These are phyloP conservation scores for Sussaba pulchella DNA, from an alignment of 2,888 invertebrate species.

Conservation along the genomic window DNA sequence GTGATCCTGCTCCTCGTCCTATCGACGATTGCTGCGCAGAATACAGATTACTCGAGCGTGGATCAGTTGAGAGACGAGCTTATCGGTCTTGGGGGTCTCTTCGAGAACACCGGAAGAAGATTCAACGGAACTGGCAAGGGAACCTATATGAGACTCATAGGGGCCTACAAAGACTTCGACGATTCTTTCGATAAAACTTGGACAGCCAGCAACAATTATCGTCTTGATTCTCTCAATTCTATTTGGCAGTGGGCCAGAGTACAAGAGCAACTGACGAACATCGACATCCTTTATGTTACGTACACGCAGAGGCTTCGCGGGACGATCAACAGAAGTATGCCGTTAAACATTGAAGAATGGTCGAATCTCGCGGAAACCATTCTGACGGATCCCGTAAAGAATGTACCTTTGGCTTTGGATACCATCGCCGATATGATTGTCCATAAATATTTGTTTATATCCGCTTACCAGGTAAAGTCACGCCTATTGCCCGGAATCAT, in stretches of 20 bases:
- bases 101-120: slow-evolving; percentile 83
- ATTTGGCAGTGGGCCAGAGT: slow-evolving; percentile 88
- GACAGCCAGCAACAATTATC: slow-evolving; percentile 65
- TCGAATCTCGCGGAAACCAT: slow-evolving; percentile 89
- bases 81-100: slow-evolving; percentile 85
- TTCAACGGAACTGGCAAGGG: slow-evolving; percentile 54
- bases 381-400: slow-evolving; percentile 87
- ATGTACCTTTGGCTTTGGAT: slow-evolving; percentile 86
- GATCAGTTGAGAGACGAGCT: slow-evolving; percentile 88
- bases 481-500: background rate
- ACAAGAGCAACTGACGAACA: slow-evolving; percentile 86
- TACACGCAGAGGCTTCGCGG: slow-evolving; percentile 87
- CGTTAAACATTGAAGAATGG: slow-evolving; percentile 85
- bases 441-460: slow-evolving; percentile 88
- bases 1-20: slow-evolving; percentile 62
- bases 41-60: slow-evolving; percentile 82
- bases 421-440: slow-evolving; percentile 87
- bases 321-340: slow-evolving; percentile 77
- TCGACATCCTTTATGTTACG: slow-evolving; percentile 89
- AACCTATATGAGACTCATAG: slow-evolving; percentile 86
- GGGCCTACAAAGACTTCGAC: slow-evolving; percentile 86
- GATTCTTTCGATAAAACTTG: slow-evolving; percentile 84
- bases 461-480: slow-evolving; percentile 87
- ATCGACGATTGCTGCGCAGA: slow-evolving; percentile 41
- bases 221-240: slow-evolving; percentile 79